Percentiles rank a stretch among this genome's conserved stretches.
phyloP scores from a whole-genome alignment of 2,797 vertebrate species.

The Coendou prehensilis region DNA sequence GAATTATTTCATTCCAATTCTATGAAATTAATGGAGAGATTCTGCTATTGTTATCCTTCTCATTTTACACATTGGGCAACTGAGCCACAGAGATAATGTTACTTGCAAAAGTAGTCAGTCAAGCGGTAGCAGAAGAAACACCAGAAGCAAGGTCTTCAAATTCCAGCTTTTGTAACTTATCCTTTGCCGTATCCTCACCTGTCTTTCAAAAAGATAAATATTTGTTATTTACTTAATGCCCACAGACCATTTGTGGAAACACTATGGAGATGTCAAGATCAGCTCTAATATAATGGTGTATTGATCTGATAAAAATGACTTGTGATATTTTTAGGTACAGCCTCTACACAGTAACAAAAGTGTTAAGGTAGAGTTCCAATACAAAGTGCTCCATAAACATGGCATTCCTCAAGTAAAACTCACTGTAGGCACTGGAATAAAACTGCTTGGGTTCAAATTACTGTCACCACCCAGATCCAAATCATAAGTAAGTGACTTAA shows the following conservation, averaged over 20 bases:
- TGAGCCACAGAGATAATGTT: not conserved
- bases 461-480: not conserved
- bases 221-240: not conserved
- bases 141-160: not conserved
- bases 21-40: not conserved
- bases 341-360: not conserved
- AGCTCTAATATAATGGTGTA: not conserved
- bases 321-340: not conserved
- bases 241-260: not conserved
- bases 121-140: not conserved
- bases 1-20: not conserved
- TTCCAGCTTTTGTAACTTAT: not conserved
- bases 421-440: not conserved
- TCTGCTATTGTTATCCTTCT: not conserved
- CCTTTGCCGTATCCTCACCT: not conserved
- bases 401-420: not conserved
- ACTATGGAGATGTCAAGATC: not conserved
- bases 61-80: not conserved
- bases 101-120: not conserved
- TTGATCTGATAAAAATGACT: not conserved
- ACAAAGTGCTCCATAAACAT: not conserved
- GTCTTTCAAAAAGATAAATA: not conserved
- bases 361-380: not conserved
- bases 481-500: not conserved
- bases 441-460: not conserved